Evolutionary conservation across 1,140 invertebrate genomes (phyloP).

Genomic region (Drosophila kikkawai): DNA sequence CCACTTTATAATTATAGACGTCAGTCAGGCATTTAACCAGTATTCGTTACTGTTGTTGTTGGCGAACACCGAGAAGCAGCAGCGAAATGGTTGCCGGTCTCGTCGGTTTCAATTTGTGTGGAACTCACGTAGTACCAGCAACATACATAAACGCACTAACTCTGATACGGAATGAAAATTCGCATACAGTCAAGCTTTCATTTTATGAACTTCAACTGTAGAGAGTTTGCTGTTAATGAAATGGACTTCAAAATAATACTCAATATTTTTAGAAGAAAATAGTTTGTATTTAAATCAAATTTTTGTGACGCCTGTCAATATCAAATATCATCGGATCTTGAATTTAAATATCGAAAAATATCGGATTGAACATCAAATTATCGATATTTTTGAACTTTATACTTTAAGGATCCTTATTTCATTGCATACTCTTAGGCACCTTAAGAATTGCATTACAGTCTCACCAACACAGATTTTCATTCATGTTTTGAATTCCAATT

Average conservation of each 20-base stretch:
- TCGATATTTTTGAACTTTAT: too few relatives aligned
- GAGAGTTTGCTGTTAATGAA: not conserved
- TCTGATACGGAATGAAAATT: constrained; percentile 21
- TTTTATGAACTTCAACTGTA: not conserved
- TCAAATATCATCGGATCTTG: not conserved
- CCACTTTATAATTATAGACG: constrained; percentile 80
- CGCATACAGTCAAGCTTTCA: constrained; percentile 22
- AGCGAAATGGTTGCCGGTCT: constrained; percentile 58
- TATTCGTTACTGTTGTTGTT: constrained; percentile 21
- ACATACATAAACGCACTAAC: constrained; percentile 15
- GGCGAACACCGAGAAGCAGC: constrained; percentile 20
- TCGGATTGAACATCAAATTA: too few relatives aligned
- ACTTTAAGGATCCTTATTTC: not conserved
- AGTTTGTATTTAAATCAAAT: not conserved
- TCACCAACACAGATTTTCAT: too few relatives aligned
- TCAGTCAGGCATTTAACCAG: constrained; percentile 81
- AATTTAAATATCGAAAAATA: too few relatives aligned
- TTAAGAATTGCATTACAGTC: not conserved
- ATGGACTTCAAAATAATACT: not conserved
- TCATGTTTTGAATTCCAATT: not conserved
- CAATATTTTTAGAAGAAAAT: not conserved
- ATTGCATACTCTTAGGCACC: not conserved
- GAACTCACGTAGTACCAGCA: constrained; percentile 55
- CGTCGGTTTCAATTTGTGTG: constrained; percentile 74
- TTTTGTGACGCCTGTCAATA: too few relatives aligned